phyloP scores from a whole-genome alignment of 2,888 invertebrate genomes.

The Candidula unifasciata region DNA sequence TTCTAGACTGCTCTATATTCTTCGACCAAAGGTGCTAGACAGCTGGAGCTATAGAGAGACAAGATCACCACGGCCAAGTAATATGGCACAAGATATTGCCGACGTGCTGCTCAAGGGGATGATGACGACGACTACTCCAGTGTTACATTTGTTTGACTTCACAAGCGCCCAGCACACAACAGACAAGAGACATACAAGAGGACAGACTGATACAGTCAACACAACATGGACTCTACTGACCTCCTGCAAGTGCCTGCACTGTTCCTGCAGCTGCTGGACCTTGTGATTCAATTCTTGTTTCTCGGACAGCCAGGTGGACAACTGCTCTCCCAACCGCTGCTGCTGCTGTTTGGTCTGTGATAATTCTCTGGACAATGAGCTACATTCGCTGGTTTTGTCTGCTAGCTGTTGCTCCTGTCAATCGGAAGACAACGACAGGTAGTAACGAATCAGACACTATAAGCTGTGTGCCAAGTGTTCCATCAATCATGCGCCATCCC shows the following conservation, averaged over 20 bases:
- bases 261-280: slow-evolving; percentile 78
- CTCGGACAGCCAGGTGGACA: slow-evolving; percentile 77
- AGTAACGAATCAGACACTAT: too few species aligned
- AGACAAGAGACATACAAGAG: background rate
- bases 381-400: slow-evolving; percentile 34
- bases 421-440: background rate
- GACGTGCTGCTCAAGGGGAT: too few species aligned
- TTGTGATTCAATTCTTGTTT: slow-evolving; percentile 79
- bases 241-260: slow-evolving; percentile 78
- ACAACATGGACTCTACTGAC: slow-evolving; percentile 68
- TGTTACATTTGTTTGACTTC: too few species aligned
- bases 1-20: too few species aligned
- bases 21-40: too few species aligned
- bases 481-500: too few species aligned
- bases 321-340: slow-evolving; percentile 75
- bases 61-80: too few species aligned
- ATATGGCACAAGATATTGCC: too few species aligned
- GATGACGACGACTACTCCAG: too few species aligned
- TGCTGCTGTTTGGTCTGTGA: background rate
- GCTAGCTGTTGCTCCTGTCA: slow-evolving; percentile 39
- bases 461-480: too few species aligned
- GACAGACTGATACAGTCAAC: background rate
- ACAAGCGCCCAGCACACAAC: too few species aligned
- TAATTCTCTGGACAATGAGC: background rate
- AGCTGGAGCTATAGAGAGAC: too few species aligned